Evolutionary conservation across 2,797 vertebrate genomes (phyloP).

Genomic region (Cygnus olor): DNA sequence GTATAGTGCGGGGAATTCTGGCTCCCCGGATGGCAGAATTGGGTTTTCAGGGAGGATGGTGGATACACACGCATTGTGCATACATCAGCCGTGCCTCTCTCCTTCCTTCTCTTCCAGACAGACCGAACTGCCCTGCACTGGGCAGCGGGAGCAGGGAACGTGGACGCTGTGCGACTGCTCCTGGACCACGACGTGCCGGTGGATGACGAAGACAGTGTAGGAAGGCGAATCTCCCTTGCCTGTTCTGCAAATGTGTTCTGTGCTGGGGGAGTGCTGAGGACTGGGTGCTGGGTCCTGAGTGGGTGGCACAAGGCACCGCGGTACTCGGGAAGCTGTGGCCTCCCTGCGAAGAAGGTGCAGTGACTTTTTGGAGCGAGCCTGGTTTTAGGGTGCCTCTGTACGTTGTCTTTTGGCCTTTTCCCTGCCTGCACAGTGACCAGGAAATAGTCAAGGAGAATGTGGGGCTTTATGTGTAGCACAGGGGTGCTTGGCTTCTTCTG

Average conservation of each 20-base stretch:
- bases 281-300: background rate
- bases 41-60: background rate
- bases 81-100: background rate
- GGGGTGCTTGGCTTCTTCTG: background rate
- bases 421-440: background rate
- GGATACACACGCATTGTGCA: rapidly evolving
- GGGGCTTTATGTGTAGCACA: background rate
- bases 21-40: background rate
- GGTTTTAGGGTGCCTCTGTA: background rate
- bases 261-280: rapidly evolving
- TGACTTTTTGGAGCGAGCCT: background rate
- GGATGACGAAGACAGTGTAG: constrained; percentile 86
- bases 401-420: background rate
- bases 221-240: background rate
- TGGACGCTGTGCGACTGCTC: constrained; percentile 86
- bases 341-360: background rate
- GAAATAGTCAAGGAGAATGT: background rate
- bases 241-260: background rate
- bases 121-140: constrained; percentile 90
- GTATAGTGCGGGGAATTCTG: background rate
- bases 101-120: constrained; percentile 72
- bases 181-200: constrained; percentile 82
- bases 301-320: background rate
- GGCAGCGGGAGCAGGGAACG: constrained; percentile 86
- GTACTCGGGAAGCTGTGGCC: background rate